These are phyloP conservation scores for Plutomurus gul DNA, from an alignment of 1,140 invertebrate species.

Conservation along the genomic window DNA sequence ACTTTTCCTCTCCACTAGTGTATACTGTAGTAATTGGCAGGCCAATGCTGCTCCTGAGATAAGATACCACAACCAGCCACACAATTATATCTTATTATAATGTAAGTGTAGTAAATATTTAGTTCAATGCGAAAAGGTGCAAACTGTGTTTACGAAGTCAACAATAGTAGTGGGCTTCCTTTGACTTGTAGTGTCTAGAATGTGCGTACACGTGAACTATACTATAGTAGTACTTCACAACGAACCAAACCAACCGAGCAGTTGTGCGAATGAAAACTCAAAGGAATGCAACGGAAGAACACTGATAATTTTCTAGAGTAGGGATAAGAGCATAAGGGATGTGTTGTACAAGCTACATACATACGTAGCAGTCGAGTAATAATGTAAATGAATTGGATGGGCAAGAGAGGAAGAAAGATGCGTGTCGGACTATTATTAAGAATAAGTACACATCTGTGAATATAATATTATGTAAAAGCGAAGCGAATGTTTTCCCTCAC, in stretches of 20 bases:
- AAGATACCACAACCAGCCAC: neutral
- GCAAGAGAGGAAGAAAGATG: neutral
- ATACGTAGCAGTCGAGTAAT: no score
- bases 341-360: no score
- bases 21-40: conserved; percentile 22
- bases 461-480: neutral
- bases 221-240: no score
- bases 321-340: no score
- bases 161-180: neutral
- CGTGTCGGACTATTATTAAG: neutral
- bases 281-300: no score
- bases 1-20: no score
- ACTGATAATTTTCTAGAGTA: no score
- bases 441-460: neutral
- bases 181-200: no score
- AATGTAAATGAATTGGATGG: neutral
- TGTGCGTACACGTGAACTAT: no score
- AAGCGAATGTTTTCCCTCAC: neutral
- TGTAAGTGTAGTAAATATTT: conserved; percentile 4
- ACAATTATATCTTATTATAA: conserved; percentile 1
- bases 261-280: no score
- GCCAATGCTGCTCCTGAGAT: conserved; percentile 4
- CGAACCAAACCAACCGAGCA: no score
- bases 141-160: no score
- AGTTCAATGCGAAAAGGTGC: conserved; percentile 22